Base-by-base conservation (phyloP, 53 echinoderm and acorn worm species). In the Holothuria scabra region DNA sequence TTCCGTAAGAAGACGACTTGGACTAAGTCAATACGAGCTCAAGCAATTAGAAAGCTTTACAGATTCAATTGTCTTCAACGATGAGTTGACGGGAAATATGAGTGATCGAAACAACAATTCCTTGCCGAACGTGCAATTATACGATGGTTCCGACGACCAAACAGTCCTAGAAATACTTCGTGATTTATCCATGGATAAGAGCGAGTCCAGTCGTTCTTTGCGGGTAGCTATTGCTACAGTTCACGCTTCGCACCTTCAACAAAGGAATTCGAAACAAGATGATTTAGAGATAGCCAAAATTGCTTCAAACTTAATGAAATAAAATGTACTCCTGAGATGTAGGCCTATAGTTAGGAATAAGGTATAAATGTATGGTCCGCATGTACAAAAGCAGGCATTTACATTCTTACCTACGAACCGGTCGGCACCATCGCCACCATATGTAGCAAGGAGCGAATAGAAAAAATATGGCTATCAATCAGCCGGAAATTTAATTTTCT, bases 151-250 rank as follows among this genome's bases (percentile, higher is more conserved):
- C 3, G 46, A 46, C 5, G n/a, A 46, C 16, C 18, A 57, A 58
- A 25, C 22, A 49, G 56, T 57, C 56, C 12, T 78, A 56, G 58
- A 59, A 20, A 46, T 72, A 14, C 48, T 72, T 12, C 24, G 72
- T 13, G 46, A 72, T 72, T 44, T 72, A 22, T 72, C 72, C 31
- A 72, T 46, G 72, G 72, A 72, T 13, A 26, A 44, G 12, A 44
- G 48, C 46, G 78, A 78, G 28, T 59, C 58, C 22, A 57, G 34
- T 26, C 78, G 52, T 58, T 78, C 78, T 28, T 10, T 78, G 29
- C 57, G 78, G n/a, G 59, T 78, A 25, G 78, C 78, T 29, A 78
- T 78, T 56, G 78, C 78, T 28, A 78, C 78, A 10, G 78, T 78
- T 57, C 78, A 78, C 4, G 58, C 58, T 8, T 52, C 52, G 14